Evolutionary conservation across 2,797 vertebrate species (phyloP).

Genomic region (Diplodus sargus): DNA sequence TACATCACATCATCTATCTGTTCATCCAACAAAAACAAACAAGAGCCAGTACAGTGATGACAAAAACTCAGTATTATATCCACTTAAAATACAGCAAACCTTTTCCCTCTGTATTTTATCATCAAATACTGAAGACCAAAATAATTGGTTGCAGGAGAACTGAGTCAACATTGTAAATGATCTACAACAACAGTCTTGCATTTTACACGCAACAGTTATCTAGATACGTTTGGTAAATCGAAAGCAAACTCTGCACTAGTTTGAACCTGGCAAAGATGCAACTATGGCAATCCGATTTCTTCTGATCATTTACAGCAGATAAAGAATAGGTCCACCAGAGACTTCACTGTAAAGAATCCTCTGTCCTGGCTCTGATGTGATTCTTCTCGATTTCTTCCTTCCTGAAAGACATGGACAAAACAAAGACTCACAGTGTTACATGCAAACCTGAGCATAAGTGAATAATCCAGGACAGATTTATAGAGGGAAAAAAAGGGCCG

Average conservation of each 20-base stretch:
- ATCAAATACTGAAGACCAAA: background rate
- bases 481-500: background rate
- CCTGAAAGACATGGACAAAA: slow-evolving; percentile 33
- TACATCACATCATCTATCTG: background rate
- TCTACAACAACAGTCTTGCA: background rate
- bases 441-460: background rate
- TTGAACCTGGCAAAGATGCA: background rate
- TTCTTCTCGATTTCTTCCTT: slow-evolving; percentile 33
- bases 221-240: background rate
- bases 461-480: background rate
- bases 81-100: background rate
- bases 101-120: background rate
- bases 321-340: slow-evolving; percentile 59
- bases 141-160: background rate
- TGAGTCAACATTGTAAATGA: too few species aligned
- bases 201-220: background rate
- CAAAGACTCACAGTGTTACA: background rate
- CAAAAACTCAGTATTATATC: too few species aligned
- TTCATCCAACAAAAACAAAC: background rate
- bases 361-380: background rate
- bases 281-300: background rate
- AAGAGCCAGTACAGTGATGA: background rate
- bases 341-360: slow-evolving; percentile 17
- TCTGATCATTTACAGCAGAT: slow-evolving; percentile 27
- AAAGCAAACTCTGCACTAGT: background rate